These are phyloP conservation scores for Coregonus ussuriensis DNA, from an alignment of 2,797 vertebrate genomes.

Conservation along the genomic window DNA sequence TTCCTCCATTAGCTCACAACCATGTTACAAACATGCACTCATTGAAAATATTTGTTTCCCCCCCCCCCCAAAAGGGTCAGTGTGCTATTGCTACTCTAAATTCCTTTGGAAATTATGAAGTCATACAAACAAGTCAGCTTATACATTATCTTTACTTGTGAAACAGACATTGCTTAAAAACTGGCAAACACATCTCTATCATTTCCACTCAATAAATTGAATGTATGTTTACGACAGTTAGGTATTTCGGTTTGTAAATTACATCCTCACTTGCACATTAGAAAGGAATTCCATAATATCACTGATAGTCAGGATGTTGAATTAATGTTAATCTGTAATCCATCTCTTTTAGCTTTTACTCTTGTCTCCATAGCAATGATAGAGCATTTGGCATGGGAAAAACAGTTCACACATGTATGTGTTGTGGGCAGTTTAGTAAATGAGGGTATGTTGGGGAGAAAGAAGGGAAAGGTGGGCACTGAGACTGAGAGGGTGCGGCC, in stretches of 20 bases:
- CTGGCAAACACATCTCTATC: background rate
- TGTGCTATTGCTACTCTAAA: background rate
- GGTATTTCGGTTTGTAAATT: too few relatives aligned
- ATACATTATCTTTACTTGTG: background rate
- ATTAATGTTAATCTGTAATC: too few relatives aligned
- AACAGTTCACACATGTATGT: background rate
- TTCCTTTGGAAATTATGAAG: background rate
- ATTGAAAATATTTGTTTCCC: background rate
- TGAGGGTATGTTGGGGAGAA: background rate
- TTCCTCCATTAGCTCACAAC: background rate
- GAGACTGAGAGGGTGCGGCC: background rate
- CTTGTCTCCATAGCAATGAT: too few relatives aligned
- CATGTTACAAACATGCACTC: background rate
- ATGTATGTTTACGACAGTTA: too few relatives aligned
- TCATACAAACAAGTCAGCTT: background rate
- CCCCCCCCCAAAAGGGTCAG: background rate
- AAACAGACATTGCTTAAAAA: background rate
- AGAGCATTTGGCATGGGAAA: too few relatives aligned
- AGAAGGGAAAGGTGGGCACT: background rate
- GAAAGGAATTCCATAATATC: too few relatives aligned
- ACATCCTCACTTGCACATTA: too few relatives aligned
- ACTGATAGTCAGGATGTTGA: too few relatives aligned
- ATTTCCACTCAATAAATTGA: too few relatives aligned
- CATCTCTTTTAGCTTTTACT: too few relatives aligned
- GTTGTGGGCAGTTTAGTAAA: background rate